Conservation (phyloP, 2,113 vertebrate species). For the Clarias batrachus region DNA sequence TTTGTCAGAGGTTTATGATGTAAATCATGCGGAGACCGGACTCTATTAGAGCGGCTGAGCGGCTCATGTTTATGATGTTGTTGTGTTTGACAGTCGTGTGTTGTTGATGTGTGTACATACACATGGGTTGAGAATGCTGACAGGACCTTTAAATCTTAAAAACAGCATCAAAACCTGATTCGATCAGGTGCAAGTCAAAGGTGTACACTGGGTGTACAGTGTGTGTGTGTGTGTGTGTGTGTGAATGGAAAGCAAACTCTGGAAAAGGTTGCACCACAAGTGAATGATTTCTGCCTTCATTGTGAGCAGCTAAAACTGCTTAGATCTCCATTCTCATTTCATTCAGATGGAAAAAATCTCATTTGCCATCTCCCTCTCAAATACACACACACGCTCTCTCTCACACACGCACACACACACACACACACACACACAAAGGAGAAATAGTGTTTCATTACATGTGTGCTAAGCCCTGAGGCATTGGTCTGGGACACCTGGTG, state of each 20-base stretch:
- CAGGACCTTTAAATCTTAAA: conserved; percentile 31
- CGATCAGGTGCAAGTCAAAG: conserved; percentile 11
- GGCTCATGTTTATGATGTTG: conserved; percentile 86
- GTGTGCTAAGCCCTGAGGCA: conserved; percentile 37
- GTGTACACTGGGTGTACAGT: background rate
- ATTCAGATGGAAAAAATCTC: conserved; percentile 25
- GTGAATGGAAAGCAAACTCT: background rate
- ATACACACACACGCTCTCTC: conserved; percentile 30
- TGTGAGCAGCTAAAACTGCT: conserved; percentile 29
- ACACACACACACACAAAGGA: conserved; percentile 24
- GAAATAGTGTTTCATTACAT: conserved; percentile 45
- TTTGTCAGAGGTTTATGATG: conserved; percentile 71
- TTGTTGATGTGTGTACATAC: conserved; percentile 61
- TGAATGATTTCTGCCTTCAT: conserved; percentile 32
- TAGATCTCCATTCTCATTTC: conserved; percentile 34
- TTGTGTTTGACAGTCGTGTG: conserved; percentile 68
- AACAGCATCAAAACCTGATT: conserved; percentile 17
- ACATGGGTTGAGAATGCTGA: conserved; percentile 7
- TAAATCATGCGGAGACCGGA: conserved; percentile 65
- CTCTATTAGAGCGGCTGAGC: background rate
- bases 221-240: background rate
- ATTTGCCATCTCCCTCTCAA: background rate
- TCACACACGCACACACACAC: conserved; percentile 2
- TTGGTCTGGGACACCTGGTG: conserved; percentile 34
- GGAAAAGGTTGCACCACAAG: conserved; percentile 13